phyloP scores from a whole-genome alignment of 2,113 vertebrate genomes.

The Euleptes europaea region DNA sequence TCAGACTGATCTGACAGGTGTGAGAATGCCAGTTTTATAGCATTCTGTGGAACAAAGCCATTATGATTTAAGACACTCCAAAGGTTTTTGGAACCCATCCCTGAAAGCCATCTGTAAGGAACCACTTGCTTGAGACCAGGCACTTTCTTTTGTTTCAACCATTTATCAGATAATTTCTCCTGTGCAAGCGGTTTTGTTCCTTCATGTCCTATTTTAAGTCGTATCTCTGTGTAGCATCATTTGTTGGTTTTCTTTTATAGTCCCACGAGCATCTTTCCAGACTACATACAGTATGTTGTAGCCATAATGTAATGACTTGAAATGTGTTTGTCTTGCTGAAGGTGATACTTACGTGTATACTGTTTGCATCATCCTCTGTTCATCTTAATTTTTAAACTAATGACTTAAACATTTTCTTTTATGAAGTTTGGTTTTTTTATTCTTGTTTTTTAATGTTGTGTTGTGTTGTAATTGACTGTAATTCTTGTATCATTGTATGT shows the following conservation, averaged over 20 bases:
- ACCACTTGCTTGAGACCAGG: neutral
- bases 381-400: neutral
- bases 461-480: neutral
- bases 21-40: neutral
- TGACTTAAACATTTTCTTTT: neutral
- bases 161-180: neutral
- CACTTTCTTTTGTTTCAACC: fast-evolving
- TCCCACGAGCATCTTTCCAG: neutral
- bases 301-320: neutral
- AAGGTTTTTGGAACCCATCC: neutral
- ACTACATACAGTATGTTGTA: neutral
- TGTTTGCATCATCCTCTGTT: neutral
- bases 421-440: neutral
- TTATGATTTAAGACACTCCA: conserved; percentile 5
- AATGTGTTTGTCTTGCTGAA: neutral
- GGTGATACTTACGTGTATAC: neutral
- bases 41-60: conserved; percentile 14
- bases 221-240: neutral
- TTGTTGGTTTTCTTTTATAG: neutral
- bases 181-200: neutral
- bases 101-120: neutral
- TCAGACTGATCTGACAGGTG: neutral
- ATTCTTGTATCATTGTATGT: neutral
- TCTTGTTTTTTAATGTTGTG: neutral
- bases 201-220: neutral